Evolutionary conservation across 2,113 vertebrate genomes (phyloP), one percentile per base, ranked within the genome.

Genomic region (Larimichthys polyactis): DNA sequence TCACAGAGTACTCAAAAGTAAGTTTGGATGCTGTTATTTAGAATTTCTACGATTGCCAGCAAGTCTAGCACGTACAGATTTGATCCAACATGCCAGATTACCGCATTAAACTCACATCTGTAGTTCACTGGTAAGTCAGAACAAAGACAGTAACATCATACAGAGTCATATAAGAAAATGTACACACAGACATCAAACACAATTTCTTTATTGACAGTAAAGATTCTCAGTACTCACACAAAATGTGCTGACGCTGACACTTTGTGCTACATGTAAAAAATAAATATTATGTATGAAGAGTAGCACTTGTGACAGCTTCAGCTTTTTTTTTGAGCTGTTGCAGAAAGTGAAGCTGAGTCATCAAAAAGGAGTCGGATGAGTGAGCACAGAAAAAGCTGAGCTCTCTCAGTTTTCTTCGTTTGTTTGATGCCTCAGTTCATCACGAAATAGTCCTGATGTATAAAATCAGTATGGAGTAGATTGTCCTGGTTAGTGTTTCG

Each of bases 1-100:
- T 94, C 16, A 93, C 89, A 27, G 90, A 93, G 1, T 96, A 96
- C 52, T 91, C 95, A 17, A 95, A 94, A 82, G 95, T 96, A 87
- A 70, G 84, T 46, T 46, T 12, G 44, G 3, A 14, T 14, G 14
- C 11, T 12, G 14, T 46, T 46, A 4, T 46, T 44, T 24, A 44
- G 2, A 12, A 3, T 14, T 44, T 14, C 12, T 46, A 46, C 44
- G 11, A 14, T n/a, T 15, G 3, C 20, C 24, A 22, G 0, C 15
- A 43, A 20, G 11, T 27, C 0, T 27, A 5, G 32, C 48, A 9
- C 29, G 44, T 12, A 46, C 44, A 46, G 44, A 40, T 40, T 40
- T 40, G 36, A 40, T 40, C 36, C 36, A 40, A 40, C 36, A 40
- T 40, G 9, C 8, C 36, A 8, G 36, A 9, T 40, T 40, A 8